phyloP scores from a whole-genome alignment of 2,888 invertebrate species.

The Ormyrus rosae region DNA sequence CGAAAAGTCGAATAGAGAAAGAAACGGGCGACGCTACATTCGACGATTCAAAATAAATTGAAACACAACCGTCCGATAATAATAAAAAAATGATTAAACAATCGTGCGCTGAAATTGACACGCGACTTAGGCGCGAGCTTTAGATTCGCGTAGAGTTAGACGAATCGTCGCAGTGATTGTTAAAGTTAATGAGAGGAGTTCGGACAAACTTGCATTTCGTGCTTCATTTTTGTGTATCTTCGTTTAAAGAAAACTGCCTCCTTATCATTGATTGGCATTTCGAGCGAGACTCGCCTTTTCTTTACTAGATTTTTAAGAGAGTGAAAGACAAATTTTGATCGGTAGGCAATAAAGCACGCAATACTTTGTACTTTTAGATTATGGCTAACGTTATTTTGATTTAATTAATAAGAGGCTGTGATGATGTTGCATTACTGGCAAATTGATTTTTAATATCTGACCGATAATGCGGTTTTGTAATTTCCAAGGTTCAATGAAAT shows the following conservation, averaged over 20 bases:
- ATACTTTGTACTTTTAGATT: constrained; percentile 45
- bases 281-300: constrained; percentile 43
- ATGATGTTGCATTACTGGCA: neutral
- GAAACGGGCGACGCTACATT: constrained; percentile 24
- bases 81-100: neutral
- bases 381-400: constrained; percentile 24
- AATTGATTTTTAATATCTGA: neutral
- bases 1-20: constrained; percentile 15
- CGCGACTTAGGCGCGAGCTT: constrained; percentile 3
- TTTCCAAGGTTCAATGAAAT: neutral
- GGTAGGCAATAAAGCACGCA: constrained; percentile 35
- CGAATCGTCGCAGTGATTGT: constrained; percentile 17
- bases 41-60: constrained; percentile 34
- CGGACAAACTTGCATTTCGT: constrained; percentile 36
- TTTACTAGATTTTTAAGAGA: neutral
- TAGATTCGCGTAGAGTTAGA: constrained; percentile 4
- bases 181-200: constrained; percentile 1
- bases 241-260: constrained; percentile 29
- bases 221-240: constrained; percentile 12
- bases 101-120: constrained; percentile 24
- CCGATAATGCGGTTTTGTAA: neutral
- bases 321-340: constrained; percentile 1
- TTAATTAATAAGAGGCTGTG: constrained; percentile 21
- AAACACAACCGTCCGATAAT: constrained; percentile 33
- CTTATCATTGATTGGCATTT: constrained; percentile 40